Conservation (phyloP, 2,113 vertebrate genomes). For the Callopanchax toddi region DNA sequence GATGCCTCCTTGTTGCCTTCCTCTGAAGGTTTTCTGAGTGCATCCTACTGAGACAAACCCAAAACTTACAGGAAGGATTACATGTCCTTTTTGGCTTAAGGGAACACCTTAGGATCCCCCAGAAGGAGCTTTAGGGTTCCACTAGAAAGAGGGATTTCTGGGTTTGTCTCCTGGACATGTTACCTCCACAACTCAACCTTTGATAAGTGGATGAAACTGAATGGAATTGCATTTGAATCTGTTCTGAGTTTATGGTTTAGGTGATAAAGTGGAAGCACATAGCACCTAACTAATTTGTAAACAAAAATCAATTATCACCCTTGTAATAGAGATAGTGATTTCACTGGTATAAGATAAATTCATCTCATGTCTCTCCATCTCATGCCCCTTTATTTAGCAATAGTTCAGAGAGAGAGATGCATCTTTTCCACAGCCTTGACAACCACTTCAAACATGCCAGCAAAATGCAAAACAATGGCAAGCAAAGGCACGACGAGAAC, state of each 20-base stretch:
- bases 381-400: slow-evolving; percentile 19
- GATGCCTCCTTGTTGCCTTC: too few species aligned
- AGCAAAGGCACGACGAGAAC: slow-evolving; percentile 27
- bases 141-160: too few species aligned
- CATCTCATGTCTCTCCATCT: slow-evolving; percentile 5
- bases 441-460: slow-evolving; percentile 42
- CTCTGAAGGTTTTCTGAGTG: too few species aligned
- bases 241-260: slow-evolving; percentile 2
- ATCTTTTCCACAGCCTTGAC: slow-evolving; percentile 26
- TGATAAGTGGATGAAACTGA: too few species aligned
- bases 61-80: too few species aligned
- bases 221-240: too few species aligned
- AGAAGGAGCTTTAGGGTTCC: too few species aligned
- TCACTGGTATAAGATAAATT: slow-evolving; percentile 11
- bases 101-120: too few species aligned
- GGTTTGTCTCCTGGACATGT: too few species aligned
- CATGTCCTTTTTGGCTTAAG: too few species aligned
- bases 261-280: slow-evolving; percentile 14
- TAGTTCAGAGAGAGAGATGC: slow-evolving; percentile 3
- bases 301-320: slow-evolving; percentile 52
- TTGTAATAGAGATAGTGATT: slow-evolving; percentile 18
- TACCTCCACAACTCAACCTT: too few species aligned
- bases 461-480: slow-evolving; percentile 38
- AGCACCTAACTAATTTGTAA: slow-evolving; percentile 12
- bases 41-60: too few species aligned